phyloP scores from a whole-genome alignment of 2,797 vertebrate species.

The Coilia nasus region DNA sequence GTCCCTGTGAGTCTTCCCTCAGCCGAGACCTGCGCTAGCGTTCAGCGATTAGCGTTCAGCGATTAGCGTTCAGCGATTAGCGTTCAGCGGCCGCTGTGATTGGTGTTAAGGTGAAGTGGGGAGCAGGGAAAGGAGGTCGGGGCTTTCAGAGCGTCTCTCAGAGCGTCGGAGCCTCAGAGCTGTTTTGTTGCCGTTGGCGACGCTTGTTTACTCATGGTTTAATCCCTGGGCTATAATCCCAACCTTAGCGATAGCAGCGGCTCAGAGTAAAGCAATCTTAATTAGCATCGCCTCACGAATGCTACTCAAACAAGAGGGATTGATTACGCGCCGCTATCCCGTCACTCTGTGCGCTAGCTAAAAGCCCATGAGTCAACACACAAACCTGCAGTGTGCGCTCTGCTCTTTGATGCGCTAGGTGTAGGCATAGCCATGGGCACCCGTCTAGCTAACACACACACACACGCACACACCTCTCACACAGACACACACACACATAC shows the following conservation, averaged over 20 bases:
- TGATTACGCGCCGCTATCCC: constrained; percentile 44
- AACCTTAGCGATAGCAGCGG: constrained; percentile 48
- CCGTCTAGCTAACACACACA: too few species aligned
- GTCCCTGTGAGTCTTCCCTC: too few species aligned
- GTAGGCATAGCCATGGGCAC: too few species aligned
- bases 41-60: too few species aligned
- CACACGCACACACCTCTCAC: too few species aligned
- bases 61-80: too few species aligned
- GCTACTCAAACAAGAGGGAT: constrained; percentile 58
- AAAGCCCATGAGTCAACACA: not conserved
- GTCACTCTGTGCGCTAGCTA: not conserved
- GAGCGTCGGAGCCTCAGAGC: constrained; percentile 45
- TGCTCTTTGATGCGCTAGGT: not conserved
- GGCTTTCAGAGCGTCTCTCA: constrained; percentile 41
- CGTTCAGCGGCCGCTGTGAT: constrained; percentile 9
- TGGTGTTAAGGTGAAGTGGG: constrained; percentile 54
- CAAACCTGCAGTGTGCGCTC: not conserved
- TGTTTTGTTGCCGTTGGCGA: constrained; percentile 39
- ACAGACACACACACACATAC: too few species aligned
- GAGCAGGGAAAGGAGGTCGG: constrained; percentile 3
- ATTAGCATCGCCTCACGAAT: constrained; percentile 65
- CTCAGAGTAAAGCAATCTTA: constrained; percentile 62
- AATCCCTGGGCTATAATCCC: constrained; percentile 62
- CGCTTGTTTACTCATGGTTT: constrained; percentile 64
- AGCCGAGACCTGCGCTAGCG: too few species aligned